Percentiles rank a stretch among this genome's conserved stretches.
phyloP scores from a whole-genome alignment of 2,888 invertebrate species.

The Phortica magna region DNA sequence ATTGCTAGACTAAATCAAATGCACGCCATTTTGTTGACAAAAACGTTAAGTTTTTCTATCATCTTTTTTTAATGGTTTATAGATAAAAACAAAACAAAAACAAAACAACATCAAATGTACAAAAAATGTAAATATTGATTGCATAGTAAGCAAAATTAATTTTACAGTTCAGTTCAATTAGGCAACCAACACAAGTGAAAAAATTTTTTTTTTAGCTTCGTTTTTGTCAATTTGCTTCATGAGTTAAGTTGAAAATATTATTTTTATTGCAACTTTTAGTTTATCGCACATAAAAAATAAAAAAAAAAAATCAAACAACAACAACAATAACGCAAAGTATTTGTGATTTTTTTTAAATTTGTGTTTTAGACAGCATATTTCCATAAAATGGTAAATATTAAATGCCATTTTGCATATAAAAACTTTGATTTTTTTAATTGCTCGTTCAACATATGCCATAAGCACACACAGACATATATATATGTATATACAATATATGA shows the following conservation, averaged over 20 bases:
- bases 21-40: conserved; percentile 29
- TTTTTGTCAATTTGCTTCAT: background rate
- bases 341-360: background rate
- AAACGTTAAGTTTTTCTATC: conserved; percentile 27
- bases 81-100: too few species aligned
- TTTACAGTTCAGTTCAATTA: background rate
- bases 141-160: background rate
- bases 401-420: background rate
- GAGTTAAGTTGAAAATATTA: background rate
- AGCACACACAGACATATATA: conserved; percentile 14
- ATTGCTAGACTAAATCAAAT: background rate
- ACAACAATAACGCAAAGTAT: background rate
- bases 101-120: background rate
- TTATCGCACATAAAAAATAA: background rate
- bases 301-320: background rate
- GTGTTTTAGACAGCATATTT: background rate
- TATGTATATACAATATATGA: conserved; percentile 30
- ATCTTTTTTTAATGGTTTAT: background rate
- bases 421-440: conserved; percentile 13
- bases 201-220: too few species aligned
- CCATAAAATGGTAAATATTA: conserved; percentile 4
- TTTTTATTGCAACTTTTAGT: background rate
- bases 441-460: background rate
- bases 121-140: background rate
- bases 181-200: background rate